These are phyloP conservation scores for Lerema accius DNA, from an alignment of 1,140 invertebrate genomes.

Conservation along the genomic window DNA sequence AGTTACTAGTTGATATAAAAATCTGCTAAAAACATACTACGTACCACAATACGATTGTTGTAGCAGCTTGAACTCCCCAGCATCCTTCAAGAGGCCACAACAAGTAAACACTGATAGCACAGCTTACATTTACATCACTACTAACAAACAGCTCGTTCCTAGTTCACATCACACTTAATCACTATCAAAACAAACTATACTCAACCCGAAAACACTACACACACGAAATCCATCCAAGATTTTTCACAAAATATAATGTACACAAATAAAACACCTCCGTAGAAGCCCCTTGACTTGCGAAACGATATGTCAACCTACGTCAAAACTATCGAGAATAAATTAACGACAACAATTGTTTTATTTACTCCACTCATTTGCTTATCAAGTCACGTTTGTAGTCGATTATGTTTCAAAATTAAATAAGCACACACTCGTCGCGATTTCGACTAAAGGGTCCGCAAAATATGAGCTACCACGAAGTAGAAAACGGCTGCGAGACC, in stretches of 20 bases:
- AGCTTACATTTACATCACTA: conserved; percentile 12
- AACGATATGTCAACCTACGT: conserved; percentile 56
- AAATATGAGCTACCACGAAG: conserved; percentile 4
- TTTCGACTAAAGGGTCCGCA: conserved; percentile 1
- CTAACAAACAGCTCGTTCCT: background rate
- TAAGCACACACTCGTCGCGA: background rate
- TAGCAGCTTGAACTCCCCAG: conserved; percentile 4
- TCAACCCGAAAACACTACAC: background rate
- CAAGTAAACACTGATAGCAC: conserved; percentile 16
- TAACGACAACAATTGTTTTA: conserved; percentile 14
- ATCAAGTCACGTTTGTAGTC: background rate
- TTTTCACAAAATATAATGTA: conserved; percentile 43
- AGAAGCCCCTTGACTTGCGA: conserved; percentile 54
- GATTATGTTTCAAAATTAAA: background rate
- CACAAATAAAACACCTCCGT: conserved; percentile 55
- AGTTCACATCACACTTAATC: conserved; percentile 6
- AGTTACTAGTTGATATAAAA: too few species aligned
- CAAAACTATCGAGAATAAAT: conserved; percentile 37
- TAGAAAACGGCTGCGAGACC: background rate
- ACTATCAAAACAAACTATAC: background rate
- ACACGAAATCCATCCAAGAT: conserved; percentile 8
- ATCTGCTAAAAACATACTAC: background rate
- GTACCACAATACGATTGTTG: conserved; percentile 14
- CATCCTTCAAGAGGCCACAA: conserved; percentile 9
- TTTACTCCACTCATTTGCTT: background rate